phyloP scores from a whole-genome alignment of 2,888 invertebrate genomes.

The Globia sparganii region DNA sequence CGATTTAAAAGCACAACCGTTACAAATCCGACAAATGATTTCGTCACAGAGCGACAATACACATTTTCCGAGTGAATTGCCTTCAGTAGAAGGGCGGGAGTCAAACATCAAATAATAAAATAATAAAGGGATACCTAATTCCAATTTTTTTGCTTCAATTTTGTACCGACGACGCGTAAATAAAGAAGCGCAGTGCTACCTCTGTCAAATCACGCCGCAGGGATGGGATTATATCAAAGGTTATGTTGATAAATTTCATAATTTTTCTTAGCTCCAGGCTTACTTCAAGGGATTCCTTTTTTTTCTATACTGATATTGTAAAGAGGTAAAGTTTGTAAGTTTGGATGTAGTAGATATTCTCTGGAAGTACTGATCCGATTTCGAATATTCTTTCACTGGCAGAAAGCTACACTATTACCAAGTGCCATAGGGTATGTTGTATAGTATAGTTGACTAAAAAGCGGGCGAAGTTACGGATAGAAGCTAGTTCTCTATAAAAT shows the following conservation, averaged over 20 bases:
- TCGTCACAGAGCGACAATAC: conserved; percentile 62
- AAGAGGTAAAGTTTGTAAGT: neutral
- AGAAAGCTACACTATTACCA: too few relatives aligned
- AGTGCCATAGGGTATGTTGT: neutral
- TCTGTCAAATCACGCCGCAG: conserved; percentile 63
- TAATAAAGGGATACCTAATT: conserved; percentile 72
- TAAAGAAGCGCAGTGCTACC: conserved; percentile 69
- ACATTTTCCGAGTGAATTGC: conserved; percentile 70
- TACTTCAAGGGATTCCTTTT: neutral
- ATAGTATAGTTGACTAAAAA: neutral
- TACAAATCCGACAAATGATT: conserved; percentile 63
- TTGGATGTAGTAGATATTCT: neutral
- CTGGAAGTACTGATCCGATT: neutral
- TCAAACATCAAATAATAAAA: conserved; percentile 73
- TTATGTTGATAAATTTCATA: conserved; percentile 58
- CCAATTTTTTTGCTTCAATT: conserved; percentile 72
- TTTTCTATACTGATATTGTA: neutral
- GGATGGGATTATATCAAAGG: conserved; percentile 54
- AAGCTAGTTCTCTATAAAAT: neutral
- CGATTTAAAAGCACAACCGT: conserved; percentile 60
- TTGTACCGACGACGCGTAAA: conserved; percentile 71
- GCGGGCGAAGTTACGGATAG: neutral
- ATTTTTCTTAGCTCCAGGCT: conserved; percentile 41
- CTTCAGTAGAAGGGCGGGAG: conserved; percentile 60
- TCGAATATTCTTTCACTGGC: neutral